These are phyloP conservation scores for Limnodromus scolopaceus DNA, from an alignment of 2,797 vertebrate genomes.

Conservation along the genomic window DNA sequence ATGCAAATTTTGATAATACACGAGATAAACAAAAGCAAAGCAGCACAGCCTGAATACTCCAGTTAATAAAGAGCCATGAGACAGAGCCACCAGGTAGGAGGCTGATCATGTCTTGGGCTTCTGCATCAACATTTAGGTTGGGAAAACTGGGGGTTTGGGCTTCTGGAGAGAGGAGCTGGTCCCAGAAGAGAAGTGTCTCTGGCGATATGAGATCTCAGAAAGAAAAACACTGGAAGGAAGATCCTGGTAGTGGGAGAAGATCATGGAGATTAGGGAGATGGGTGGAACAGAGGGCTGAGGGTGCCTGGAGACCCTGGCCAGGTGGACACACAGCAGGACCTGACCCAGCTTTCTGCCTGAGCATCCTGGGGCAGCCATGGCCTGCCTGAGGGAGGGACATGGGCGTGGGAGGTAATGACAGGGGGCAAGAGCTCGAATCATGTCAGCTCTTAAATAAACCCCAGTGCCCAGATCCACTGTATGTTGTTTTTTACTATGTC, in stretches of 20 bases:
- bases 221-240: neutral
- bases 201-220: neutral
- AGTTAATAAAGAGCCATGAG: neutral
- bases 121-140: neutral
- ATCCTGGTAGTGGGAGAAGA: neutral
- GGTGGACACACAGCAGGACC: neutral
- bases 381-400: neutral
- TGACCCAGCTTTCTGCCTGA: neutral
- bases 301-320: accelerated
- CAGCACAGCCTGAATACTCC: neutral
- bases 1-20: neutral
- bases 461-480: neutral
- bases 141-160: accelerated
- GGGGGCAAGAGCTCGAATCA: neutral
- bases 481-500: neutral
- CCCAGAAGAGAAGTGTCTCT: neutral
- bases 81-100: neutral
- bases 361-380: accelerated
- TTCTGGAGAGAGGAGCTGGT: neutral
- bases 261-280: neutral
- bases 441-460: neutral
- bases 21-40: neutral
- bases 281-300: accelerated
- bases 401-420: neutral
- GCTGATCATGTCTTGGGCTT: neutral